Conservation (phyloP, 2,888 invertebrate genomes). For the Pseudococcus viburni region DNA sequence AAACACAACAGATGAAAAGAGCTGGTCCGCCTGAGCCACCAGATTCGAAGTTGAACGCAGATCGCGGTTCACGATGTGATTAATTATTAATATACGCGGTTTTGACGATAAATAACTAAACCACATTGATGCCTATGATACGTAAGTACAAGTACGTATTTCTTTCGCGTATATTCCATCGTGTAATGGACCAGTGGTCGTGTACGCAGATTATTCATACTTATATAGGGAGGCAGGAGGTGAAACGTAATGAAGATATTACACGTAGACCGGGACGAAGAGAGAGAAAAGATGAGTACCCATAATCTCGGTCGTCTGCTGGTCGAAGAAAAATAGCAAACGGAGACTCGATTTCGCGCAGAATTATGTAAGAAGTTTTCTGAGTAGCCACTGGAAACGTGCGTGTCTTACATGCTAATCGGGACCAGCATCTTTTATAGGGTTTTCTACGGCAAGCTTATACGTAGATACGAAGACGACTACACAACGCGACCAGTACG, state of each 20-base stretch:
- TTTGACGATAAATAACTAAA: slow-evolving; percentile 43
- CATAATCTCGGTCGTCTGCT: slow-evolving; percentile 36
- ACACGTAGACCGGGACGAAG: not conserved
- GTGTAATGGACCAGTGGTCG: not conserved
- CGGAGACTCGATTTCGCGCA: slow-evolving; percentile 2
- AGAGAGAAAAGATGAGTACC: not conserved
- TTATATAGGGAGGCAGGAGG: not conserved
- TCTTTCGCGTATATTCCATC: too few species aligned
- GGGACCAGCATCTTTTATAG: slow-evolving; percentile 24
- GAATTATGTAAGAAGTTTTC: slow-evolving; percentile 49
- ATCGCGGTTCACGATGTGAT: slow-evolving; percentile 3
- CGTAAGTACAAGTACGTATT: not conserved
- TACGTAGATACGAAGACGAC: not conserved
- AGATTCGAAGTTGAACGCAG: not conserved
- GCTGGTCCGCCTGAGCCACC: not conserved
- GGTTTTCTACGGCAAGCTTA: not conserved
- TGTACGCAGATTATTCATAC: slow-evolving; percentile 33
- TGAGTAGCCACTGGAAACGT: slow-evolving; percentile 55
- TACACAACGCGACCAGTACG: not conserved
- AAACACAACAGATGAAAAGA: not conserved
- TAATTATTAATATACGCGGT: slow-evolving; percentile 46
- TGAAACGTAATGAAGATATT: slow-evolving; percentile 40
- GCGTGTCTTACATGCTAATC: slow-evolving; percentile 58
- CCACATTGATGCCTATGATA: not conserved
- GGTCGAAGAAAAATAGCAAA: slow-evolving; percentile 48